A percentile compares a stretch with the other conserved stretches of the same genome.
phyloP scores from a whole-genome alignment of 2,888 invertebrate genomes.

The Nomada lathburiana region DNA sequence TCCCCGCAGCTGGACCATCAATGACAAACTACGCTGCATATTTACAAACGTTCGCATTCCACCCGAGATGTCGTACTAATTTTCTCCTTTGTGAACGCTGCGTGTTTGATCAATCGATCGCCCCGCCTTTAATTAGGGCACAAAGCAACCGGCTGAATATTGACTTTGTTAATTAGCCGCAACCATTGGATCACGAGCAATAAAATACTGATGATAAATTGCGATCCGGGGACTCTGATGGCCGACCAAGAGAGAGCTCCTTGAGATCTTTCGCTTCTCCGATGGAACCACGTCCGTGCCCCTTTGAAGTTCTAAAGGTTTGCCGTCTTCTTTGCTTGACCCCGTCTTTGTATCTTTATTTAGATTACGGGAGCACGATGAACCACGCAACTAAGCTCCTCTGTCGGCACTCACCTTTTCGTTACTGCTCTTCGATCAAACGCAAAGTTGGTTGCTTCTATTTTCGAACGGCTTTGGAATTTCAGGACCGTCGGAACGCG shows the following conservation, averaged over 20 bases:
- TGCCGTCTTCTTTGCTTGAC: slow-evolving; percentile 47
- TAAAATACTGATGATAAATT: slow-evolving; percentile 63
- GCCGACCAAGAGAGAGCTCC: neutral
- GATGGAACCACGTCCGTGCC: slow-evolving; percentile 31
- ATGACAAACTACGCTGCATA: neutral
- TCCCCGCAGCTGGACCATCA: neutral
- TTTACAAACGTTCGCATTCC: slow-evolving; percentile 14
- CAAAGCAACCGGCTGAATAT: slow-evolving; percentile 42
- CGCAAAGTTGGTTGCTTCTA: slow-evolving; percentile 6
- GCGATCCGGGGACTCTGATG: neutral
- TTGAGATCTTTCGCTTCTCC: slow-evolving; percentile 13
- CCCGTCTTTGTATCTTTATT: slow-evolving; percentile 58
- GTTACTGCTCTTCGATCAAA: slow-evolving; percentile 7
- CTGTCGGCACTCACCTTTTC: slow-evolving; percentile 26
- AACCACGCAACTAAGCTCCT: slow-evolving; percentile 40
- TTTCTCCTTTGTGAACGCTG: slow-evolving; percentile 18
- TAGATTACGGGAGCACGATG: slow-evolving; percentile 51
- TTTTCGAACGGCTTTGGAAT: slow-evolving; percentile 48
- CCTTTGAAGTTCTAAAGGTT: slow-evolving; percentile 55
- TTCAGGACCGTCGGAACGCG: slow-evolving; percentile 13
- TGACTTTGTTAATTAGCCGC: slow-evolving; percentile 59
- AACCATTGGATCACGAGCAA: slow-evolving; percentile 23
- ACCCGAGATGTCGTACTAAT: slow-evolving; percentile 11
- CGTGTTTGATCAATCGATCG: slow-evolving; percentile 54
- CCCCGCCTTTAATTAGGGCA: slow-evolving; percentile 49